A percentile compares a stretch with the other conserved stretches of the same genome.
Evolutionary conservation across 2,888 invertebrate species (phyloP).

Genomic region (Hartigia nigra): DNA sequence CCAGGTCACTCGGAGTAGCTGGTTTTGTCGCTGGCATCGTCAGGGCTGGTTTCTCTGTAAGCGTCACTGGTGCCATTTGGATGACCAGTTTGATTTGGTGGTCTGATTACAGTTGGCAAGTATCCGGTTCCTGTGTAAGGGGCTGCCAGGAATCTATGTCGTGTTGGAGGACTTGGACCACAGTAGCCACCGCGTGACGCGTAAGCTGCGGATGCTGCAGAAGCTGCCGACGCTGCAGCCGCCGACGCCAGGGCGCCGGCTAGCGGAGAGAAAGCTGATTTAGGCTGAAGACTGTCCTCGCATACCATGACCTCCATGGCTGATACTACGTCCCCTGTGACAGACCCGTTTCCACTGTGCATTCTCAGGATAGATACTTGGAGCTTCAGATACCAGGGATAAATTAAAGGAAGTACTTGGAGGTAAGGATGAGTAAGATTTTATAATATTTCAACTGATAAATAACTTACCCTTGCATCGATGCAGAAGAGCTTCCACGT

Average conservation of each 20-base stretch:
- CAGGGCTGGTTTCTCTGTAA: slow-evolving; percentile 59
- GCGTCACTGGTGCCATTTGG: slow-evolving; percentile 56
- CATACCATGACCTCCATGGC: slow-evolving; percentile 93
- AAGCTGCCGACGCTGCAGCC: slow-evolving; percentile 51
- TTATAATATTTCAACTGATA: neutral
- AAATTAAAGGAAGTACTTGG: neutral
- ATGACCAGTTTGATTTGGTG: slow-evolving; percentile 57
- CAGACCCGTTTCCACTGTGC: slow-evolving; percentile 1
- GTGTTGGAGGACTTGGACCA: slow-evolving; percentile 71
- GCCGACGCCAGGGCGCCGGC: slow-evolving; percentile 66
- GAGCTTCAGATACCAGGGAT: neutral
- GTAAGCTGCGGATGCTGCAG: slow-evolving; percentile 55
- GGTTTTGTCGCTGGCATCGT: slow-evolving; percentile 63
- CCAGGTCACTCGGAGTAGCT: slow-evolving; percentile 63
- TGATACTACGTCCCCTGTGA: slow-evolving; percentile 84
- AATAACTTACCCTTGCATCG: slow-evolving; percentile 74
- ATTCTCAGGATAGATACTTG: neutral
- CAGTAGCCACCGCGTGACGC: slow-evolving; percentile 54
- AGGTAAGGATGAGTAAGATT: neutral
- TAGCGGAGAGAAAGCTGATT: slow-evolving; percentile 84
- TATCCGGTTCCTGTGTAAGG: slow-evolving; percentile 88
- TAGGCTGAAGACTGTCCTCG: slow-evolving; percentile 71
- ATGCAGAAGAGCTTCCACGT: slow-evolving; percentile 87
- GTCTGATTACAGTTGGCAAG: slow-evolving; percentile 80
- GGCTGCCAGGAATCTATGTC: slow-evolving; percentile 83